A percentile compares a stretch with the other conserved stretches of the same genome.
Conservation (phyloP, 2,888 invertebrate genomes). For the Suillia variegata region DNA sequence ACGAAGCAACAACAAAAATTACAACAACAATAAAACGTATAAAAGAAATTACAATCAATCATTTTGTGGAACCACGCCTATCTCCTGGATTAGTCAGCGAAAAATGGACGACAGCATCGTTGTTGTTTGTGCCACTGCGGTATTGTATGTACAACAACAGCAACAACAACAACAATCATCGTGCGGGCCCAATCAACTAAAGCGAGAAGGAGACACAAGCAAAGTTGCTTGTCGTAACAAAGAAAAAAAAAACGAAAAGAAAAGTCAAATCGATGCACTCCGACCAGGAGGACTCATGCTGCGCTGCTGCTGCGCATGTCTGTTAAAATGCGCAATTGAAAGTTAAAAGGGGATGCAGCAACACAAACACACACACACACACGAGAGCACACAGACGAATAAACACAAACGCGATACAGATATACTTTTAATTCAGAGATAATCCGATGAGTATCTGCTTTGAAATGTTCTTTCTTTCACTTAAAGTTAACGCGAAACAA, state of each 20-base stretch:
- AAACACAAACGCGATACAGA: not conserved
- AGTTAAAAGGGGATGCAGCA: constrained; percentile 23
- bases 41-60: constrained; percentile 53
- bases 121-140: constrained; percentile 35
- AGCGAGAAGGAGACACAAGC: constrained; percentile 23
- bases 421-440: too few species aligned
- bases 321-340: constrained; percentile 41
- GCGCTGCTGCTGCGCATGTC: constrained; percentile 52
- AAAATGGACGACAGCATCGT: constrained; percentile 52
- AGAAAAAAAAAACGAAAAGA: constrained; percentile 11
- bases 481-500: too few species aligned
- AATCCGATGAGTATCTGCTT: too few species aligned
- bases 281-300: constrained; percentile 31
- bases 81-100: constrained; percentile 58
- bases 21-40: constrained; percentile 20
- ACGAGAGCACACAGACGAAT: not conserved
- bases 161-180: constrained; percentile 2
- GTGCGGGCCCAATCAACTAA: constrained; percentile 15
- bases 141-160: constrained; percentile 8
- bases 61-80: constrained; percentile 58
- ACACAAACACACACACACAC: constrained; percentile 6
- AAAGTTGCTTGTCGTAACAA: constrained; percentile 8
- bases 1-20: too few species aligned
- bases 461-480: too few species aligned
- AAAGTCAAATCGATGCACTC: constrained; percentile 6